phyloP scores from a whole-genome alignment of 2,113 vertebrate genomes.

The Columba livia region DNA sequence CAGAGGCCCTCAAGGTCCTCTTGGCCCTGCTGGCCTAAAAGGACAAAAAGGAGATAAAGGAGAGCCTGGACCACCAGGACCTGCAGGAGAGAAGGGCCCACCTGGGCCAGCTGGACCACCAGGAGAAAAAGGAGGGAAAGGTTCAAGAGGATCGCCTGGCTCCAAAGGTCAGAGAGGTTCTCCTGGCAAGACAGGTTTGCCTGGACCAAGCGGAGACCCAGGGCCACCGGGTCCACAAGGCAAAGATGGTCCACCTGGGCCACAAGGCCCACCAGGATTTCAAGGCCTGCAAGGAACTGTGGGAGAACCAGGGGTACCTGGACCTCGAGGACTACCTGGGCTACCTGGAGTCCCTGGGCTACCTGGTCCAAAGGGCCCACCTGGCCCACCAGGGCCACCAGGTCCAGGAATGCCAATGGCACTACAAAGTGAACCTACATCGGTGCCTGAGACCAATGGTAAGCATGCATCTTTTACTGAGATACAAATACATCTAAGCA shows the following conservation, averaged over 20 bases:
- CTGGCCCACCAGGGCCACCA: conserved; percentile 67
- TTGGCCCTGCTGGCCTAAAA: conserved; percentile 86
- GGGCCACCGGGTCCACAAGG: conserved; percentile 86
- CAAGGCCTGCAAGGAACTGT: conserved; percentile 85
- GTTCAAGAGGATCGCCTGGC: conserved; percentile 86
- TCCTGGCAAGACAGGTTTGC: conserved; percentile 87
- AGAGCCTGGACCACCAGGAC: conserved; percentile 81
- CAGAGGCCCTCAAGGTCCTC: conserved; percentile 84
- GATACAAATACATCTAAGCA: not conserved
- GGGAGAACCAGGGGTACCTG: conserved; percentile 85
- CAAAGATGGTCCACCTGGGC: conserved; percentile 86
- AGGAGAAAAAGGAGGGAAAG: conserved; percentile 88
- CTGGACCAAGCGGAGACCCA: conserved; percentile 88
- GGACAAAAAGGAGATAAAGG: conserved; percentile 93
- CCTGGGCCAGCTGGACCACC: conserved; percentile 82
- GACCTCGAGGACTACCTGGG: conserved; percentile 84
- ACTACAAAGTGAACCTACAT: conserved; percentile 75
- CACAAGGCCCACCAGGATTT: conserved; percentile 85
- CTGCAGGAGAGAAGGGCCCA: conserved; percentile 86
- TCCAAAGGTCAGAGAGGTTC: conserved; percentile 93
- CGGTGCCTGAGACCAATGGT: conserved; percentile 71
- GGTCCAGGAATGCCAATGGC: conserved; percentile 75
- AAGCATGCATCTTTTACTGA: not conserved
- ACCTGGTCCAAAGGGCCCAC: conserved; percentile 81
- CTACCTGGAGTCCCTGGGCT: conserved; percentile 83